A percentile compares a stretch with the other conserved stretches of the same genome.
These are phyloP conservation scores for Ursus arctos DNA, from an alignment of 2,113 vertebrate genomes.

Conservation along the genomic window DNA sequence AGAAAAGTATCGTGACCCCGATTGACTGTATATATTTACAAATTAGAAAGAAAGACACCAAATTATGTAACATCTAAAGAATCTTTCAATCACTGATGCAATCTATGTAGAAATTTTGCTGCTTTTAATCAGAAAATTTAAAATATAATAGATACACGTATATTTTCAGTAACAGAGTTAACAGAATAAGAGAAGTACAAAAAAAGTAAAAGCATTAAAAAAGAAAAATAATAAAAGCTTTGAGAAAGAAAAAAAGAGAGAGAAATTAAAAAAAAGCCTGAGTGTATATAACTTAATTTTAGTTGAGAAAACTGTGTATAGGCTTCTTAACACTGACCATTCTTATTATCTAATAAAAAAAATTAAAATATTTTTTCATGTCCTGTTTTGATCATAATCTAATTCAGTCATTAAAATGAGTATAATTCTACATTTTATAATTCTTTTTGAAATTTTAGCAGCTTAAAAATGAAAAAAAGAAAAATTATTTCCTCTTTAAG, in stretches of 20 bases:
- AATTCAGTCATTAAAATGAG: background rate
- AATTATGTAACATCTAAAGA: background rate
- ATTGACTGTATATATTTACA: background rate
- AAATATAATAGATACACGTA: background rate
- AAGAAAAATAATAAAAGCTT: background rate
- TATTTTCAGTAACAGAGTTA: background rate
- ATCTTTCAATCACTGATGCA: background rate
- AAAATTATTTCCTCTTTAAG: background rate
- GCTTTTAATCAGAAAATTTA: background rate
- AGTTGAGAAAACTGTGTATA: background rate
- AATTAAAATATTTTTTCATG: background rate
- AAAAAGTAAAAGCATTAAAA: background rate
- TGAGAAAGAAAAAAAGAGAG: background rate
- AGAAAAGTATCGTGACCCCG: background rate
- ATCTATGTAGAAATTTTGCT: background rate
- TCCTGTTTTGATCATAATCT: background rate
- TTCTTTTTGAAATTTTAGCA: conserved; percentile 3
- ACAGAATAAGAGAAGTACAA: background rate
- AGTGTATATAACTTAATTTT: background rate
- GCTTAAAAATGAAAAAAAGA: background rate
- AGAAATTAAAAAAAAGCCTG: background rate
- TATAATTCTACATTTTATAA: background rate
- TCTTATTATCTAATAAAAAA: background rate
- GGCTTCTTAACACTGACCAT: background rate
- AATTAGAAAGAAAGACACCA: background rate